Evolutionary conservation across 1,140 invertebrate species (phyloP), one percentile per base, ranked within the genome.

Genomic region (Saccostrea glomerata): DNA sequence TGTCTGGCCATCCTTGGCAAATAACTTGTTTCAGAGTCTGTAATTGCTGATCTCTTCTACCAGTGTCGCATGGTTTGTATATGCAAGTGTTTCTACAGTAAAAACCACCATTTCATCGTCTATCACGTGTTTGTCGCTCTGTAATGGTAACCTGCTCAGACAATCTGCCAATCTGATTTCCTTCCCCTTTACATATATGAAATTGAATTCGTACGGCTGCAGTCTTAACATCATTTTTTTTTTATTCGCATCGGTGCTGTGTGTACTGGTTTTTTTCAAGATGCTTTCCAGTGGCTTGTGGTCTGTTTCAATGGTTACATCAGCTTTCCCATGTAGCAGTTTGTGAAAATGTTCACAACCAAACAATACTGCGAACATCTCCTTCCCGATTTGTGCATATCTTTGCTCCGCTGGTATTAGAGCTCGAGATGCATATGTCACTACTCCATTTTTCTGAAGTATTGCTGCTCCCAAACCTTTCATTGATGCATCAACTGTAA

Each of bases 281-380:
- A 93, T 93, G 4, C 55, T 70, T 82, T 90, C 87, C 60, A 95
- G 86, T 9, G 94, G 93, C 73, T 95, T 93, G 66, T 95, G 94
- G 86, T 95, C 94, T 6, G 92, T 93, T 86, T 91, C 58, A 6
- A 93, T 73, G 23, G 73, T 88, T 20, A 91, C 63, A 23, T 87
- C 54, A 82, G 30, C n/a, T 77, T 88, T 85, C 17, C 85, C 90
- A 73, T 91, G 95, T 87, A 88, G 90, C 86, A 56, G 6, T 87
- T 60, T 92, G 82, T 96, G 93, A 92, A 96, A 96, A 89, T 94
- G 95, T 86, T 94, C 92, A 23, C 96, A 94, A 6, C 94, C 95
- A 92, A 94, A 96, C 6, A 96, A 90, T 11, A 96, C 94, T 12
- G 95, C 95, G 9, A 96, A 89, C 7, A 95, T 95, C 93, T 96